phyloP scores from a whole-genome alignment of 1,140 invertebrate genomes.

The Leptinotarsa defecta region DNA sequence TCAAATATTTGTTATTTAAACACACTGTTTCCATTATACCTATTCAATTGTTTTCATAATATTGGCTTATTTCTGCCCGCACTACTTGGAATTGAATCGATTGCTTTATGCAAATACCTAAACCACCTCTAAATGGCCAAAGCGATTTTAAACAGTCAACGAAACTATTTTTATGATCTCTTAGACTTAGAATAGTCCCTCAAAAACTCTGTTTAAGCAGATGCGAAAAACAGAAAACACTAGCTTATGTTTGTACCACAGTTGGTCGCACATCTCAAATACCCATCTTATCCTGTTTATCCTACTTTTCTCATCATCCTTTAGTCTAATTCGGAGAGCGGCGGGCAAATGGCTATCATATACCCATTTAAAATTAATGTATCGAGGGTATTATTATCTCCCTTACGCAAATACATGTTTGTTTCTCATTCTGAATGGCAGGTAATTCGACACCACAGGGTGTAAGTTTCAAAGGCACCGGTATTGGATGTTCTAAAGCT shows the following conservation, averaged over 20 bases:
- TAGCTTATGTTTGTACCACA: background rate
- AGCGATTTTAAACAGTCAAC: too few relatives aligned
- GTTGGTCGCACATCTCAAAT: constrained; percentile 5
- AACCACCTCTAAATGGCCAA: too few relatives aligned
- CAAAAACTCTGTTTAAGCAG: background rate
- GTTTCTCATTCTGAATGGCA: constrained; percentile 8
- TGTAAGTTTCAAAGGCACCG: background rate
- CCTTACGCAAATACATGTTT: constrained; percentile 3
- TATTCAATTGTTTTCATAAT: too few relatives aligned
- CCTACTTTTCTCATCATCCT: constrained; percentile 8
- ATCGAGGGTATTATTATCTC: background rate
- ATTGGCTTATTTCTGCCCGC: too few relatives aligned
- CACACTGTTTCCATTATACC: too few relatives aligned
- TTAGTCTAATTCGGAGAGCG: background rate
- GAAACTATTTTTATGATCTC: too few relatives aligned
- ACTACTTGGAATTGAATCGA: too few relatives aligned
- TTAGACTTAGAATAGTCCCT: too few relatives aligned
- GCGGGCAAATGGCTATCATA: background rate
- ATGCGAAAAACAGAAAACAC: background rate
- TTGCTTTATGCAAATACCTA: too few relatives aligned
- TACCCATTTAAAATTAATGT: constrained; percentile 7
- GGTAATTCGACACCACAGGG: constrained; percentile 2
- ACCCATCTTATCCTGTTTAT: constrained; percentile 2
- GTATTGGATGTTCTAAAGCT: background rate
- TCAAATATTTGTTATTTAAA: too few relatives aligned